Base-by-base conservation (phyloP, 2,888 invertebrate species). In the Podabrus alpinus region DNA sequence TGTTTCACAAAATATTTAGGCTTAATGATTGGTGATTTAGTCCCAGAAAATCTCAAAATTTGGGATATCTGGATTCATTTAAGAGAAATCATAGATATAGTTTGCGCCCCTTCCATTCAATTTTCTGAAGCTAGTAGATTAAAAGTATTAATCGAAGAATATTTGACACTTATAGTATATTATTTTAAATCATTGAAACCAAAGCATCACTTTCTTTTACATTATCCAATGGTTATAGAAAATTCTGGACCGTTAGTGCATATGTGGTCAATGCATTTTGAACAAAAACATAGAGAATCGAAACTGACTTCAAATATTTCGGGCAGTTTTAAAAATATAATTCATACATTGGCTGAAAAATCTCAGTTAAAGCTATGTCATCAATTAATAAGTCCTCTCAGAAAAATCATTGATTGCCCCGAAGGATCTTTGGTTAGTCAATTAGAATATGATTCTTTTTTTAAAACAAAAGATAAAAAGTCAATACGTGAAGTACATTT, bases 201-300 rank as follows among this genome's bases (percentile, higher is more conserved):
- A 75, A 77, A 77, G 71, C 75, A 66, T 76, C 79, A 69, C 68
- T 76, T 72, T 25, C 24, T 79, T 66, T 11, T 72, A 13, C 77
- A 79, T 73, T 79, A 79, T 74, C 73, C 76, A 10, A 11, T 17
- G 3, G 66, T 79, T 4, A 69, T 79, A 13, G 16, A 25, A 66
- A 15, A 66, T 68, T 75, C 60, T 73, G 76, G n/a, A 73, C 78
- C 68, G 59, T 73, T 66, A 15, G 64, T 64, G 9, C 9, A 17
- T 1, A 19, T 64, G 1, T 64, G 64, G 64, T 15, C 16, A 64
- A 64, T 64, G 64, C 16, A 21, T 19, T 64, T 16, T 64, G 64
- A 64, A 64, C 19, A 16, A 13, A 64, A 17, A 19, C 64, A 29
- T 17, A 11, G 45, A 21, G n/a, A n/a, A n/a, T n/a, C n/a, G n/a